Evolutionary conservation across 2,113 vertebrate genomes (phyloP), one percentile per base, ranked within the genome.

Genomic region (Rhinolophus sinicus): DNA sequence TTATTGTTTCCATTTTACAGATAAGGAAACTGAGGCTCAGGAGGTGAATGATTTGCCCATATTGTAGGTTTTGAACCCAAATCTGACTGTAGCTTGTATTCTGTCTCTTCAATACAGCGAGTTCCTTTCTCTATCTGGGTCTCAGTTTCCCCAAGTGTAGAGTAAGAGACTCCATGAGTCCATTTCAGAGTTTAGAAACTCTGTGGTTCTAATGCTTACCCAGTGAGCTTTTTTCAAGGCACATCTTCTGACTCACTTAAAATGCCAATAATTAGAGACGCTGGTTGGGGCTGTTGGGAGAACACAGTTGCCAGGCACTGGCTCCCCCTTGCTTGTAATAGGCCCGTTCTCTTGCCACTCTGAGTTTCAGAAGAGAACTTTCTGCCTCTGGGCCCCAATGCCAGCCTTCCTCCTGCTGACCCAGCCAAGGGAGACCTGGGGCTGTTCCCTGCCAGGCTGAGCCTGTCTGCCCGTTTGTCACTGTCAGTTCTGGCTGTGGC

Each of bases 251-350:
- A 67, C 12, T 12, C 50, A 40, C 24, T 56, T 8, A 28, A 28
- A 22, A 58, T 21, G 38, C n/a, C 28, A 7, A 7, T 18, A 40
- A 44, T 19, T 15, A 85, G 50, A 56, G 83, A 72, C 69, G 35
- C 52, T 8, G 14, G 52, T 35, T 19, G 7, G 58, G 69, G 44
- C 14, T 75, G 8, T 33, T 50, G 67, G 56, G 86, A 82, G 38
- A 38, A 60, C 67, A 13, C 8, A 4, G 30, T 22, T 76, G 69
- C 4, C 0, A 0, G 86, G n/a, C 1, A 0, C 75, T 1, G 0
- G 52, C 10, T 50, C 35, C 24, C 77, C 15, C 44, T 15, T 3
- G 28, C 54, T n/a, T 3, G 8, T 44, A 19, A 13, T 13, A 4
- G 6, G 12, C 62, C 40, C 4, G 4, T 33, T n/a, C 28, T 62